Percentiles rank a stretch among this genome's conserved stretches.
Conservation (phyloP, 2,888 invertebrate genomes). For the Ariolimax columbianus region DNA sequence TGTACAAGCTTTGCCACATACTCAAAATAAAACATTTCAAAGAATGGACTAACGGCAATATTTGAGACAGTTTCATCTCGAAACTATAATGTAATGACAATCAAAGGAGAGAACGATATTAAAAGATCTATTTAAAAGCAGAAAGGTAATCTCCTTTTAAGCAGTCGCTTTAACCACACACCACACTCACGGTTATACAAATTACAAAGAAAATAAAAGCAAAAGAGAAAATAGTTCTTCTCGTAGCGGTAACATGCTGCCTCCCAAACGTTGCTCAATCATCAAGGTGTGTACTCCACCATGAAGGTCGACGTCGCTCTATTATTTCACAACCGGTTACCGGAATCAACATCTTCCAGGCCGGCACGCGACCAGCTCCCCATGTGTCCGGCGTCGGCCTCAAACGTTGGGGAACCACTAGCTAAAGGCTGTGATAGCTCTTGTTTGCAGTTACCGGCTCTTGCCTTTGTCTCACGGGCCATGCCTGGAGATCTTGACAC, state of each 20-base stretch:
- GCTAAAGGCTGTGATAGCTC: background rate
- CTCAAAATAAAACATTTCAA: no score
- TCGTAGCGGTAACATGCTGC: background rate
- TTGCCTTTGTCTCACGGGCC: constrained; percentile 32
- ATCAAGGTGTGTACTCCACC: background rate
- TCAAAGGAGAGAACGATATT: background rate
- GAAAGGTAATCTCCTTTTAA: background rate
- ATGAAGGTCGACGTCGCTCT: background rate
- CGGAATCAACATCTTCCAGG: constrained; percentile 33
- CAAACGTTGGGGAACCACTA: constrained; percentile 11
- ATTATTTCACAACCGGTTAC: constrained; percentile 25
- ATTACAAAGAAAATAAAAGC: background rate
- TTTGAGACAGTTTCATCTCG: no score
- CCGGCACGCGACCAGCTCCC: constrained; percentile 30
- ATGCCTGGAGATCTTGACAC: background rate
- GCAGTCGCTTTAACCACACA: background rate
- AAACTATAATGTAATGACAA: background rate
- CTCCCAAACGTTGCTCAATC: background rate
- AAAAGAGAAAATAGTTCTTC: background rate
- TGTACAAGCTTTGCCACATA: no score
- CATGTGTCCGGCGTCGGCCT: constrained; percentile 21
- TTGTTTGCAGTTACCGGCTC: constrained; percentile 39
- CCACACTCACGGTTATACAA: background rate
- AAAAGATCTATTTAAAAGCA: background rate
- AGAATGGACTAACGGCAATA: no score